Evolutionary conservation across 2,113 vertebrate genomes (phyloP).

Genomic region (Acinonyx jubatus): DNA sequence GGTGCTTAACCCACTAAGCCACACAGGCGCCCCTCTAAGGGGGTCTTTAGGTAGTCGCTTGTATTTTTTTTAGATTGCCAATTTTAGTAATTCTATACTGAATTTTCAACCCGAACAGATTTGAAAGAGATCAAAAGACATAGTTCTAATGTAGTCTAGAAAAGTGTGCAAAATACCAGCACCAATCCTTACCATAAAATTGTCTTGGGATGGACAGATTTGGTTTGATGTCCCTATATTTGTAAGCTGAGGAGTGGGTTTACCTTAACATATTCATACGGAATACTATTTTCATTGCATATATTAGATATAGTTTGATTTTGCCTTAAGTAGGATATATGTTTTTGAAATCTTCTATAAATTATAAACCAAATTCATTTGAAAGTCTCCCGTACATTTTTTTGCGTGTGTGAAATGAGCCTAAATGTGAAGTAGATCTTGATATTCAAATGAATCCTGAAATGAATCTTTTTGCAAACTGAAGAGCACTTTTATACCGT

Average conservation of each 20-base stretch:
- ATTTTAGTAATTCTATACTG: neutral
- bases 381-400: neutral
- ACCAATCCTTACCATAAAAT: neutral
- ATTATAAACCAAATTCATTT: constrained; percentile 13
- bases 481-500: neutral
- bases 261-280: neutral
- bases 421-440: constrained; percentile 17
- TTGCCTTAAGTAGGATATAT: neutral
- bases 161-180: neutral
- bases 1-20: neutral
- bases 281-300: neutral
- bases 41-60: neutral
- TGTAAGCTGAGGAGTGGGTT: neutral
- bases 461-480: neutral
- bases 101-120: neutral
- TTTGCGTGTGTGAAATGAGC: constrained; percentile 3
- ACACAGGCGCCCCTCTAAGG: neutral
- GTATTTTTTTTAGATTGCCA: neutral
- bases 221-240: neutral
- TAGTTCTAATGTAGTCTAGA: neutral
- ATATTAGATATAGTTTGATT: neutral
- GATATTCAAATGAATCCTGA: constrained; percentile 44
- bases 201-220: neutral
- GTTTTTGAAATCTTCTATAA: constrained; percentile 32
- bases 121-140: neutral